Evolutionary conservation across 1,140 invertebrate genomes (phyloP).

Genomic region (Drosophila kikkawai): DNA sequence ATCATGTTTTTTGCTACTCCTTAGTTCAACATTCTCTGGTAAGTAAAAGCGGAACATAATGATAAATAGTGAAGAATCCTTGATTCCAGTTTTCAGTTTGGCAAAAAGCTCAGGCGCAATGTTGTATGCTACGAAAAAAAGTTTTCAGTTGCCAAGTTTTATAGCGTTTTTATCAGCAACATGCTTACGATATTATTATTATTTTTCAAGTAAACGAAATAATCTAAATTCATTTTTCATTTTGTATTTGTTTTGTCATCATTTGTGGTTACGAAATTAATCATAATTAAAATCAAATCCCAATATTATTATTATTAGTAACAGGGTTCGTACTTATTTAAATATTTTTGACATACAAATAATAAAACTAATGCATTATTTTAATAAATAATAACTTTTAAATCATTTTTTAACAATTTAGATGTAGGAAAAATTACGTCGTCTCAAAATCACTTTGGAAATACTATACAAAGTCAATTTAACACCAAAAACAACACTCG

Average conservation of each 20-base stretch:
- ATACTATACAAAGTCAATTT: conserved; percentile 79
- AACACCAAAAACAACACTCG: conserved; percentile 87
- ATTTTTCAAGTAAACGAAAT: not conserved
- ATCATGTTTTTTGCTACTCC: conserved; percentile 71
- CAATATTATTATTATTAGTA: not conserved
- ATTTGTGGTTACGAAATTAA: not conserved
- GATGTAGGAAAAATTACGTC: conserved; percentile 79
- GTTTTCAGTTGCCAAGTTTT: not conserved
- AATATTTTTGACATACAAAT: not conserved
- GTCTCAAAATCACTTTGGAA: conserved; percentile 81
- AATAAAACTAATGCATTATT: not conserved
- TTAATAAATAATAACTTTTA: not conserved
- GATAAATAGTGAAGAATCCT: not conserved
- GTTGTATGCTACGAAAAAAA: conserved; percentile 21
- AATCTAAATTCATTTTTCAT: not conserved
- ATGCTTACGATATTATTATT: not conserved
- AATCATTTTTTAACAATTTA: conserved; percentile 23
- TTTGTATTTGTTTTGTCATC: no score
- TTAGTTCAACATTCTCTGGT: conserved; percentile 69
- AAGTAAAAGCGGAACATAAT: conserved; percentile 23
- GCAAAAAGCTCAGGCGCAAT: conserved; percentile 15
- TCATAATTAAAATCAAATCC: not conserved
- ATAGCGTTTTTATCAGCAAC: not conserved
- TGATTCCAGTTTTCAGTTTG: not conserved
- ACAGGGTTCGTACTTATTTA: no score